Evolutionary conservation across 2,797 vertebrate species (phyloP).

Genomic region (Centropyge bicolor): DNA sequence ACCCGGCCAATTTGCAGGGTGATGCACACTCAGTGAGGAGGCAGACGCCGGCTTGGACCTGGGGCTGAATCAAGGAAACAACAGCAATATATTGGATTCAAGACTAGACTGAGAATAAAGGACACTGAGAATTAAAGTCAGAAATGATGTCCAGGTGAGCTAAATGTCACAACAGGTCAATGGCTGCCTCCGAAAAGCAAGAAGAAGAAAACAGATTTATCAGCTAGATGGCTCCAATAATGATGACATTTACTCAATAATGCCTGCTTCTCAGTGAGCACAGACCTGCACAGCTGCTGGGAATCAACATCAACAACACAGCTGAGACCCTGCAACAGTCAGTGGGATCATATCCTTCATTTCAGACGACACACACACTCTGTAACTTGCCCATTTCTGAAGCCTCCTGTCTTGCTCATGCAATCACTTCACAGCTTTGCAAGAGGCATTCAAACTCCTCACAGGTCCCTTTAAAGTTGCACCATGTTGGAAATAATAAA

Average conservation of each 20-base stretch:
- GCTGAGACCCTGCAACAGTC: background rate
- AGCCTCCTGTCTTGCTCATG: background rate
- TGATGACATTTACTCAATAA: slow-evolving; percentile 16
- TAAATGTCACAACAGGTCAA: background rate
- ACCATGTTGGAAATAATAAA: background rate
- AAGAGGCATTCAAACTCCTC: background rate
- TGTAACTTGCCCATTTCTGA: background rate
- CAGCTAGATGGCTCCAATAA: slow-evolving; percentile 5
- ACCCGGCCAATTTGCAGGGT: slow-evolving; percentile 61
- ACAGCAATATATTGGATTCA: background rate
- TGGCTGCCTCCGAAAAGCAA: background rate
- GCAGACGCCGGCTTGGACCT: background rate
- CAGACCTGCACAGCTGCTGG: background rate
- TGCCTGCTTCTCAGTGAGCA: background rate
- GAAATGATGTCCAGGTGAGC: background rate
- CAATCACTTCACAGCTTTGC: background rate
- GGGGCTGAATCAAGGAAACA: background rate
- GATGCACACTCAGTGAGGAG: slow-evolving; percentile 16
- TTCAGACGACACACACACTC: background rate
- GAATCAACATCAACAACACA: background rate
- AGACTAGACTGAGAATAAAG: background rate
- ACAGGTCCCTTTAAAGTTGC: background rate
- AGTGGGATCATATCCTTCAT: background rate
- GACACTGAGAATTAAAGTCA: background rate
- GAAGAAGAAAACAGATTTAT: background rate